Base-by-base conservation (phyloP, 2,888 invertebrate genomes). In the Drosophila longiperda region DNA sequence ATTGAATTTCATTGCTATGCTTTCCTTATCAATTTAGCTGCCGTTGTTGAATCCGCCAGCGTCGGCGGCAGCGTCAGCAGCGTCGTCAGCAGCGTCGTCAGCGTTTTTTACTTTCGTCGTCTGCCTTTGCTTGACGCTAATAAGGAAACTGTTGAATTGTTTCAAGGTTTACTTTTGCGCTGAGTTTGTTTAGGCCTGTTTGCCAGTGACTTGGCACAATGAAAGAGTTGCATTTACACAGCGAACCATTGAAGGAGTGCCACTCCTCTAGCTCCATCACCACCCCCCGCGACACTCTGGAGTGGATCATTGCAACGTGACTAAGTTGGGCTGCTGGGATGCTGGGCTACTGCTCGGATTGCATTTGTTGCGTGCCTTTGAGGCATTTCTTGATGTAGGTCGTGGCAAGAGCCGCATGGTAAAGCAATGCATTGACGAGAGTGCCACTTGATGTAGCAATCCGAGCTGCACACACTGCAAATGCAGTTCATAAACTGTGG, bases 131-230 rank as follows among this genome's bases (percentile, higher is more conserved):
- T 60, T 71, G 72, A 53, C 66, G 70, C 80, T 87, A 88, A 87
- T 89, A 83, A 89, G 90, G 86, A 88, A 87, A 83, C 80, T 72
- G 78, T 77, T 87, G 87, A 83, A 89, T 89, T 86, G 83, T 89
- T 87, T 87, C 86, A 89, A 83, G 88, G 86, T 89, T 87, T 87
- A 68, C 80, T 72, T 80, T 67, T 64, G 82, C 76, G 78, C 61
- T 61, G 57, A 72, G 89, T 87, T 89, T 89, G 80, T 71, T 83
- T 88, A 87, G 82, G 89, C 61, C 73, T 89, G 73, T 88, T 89
- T 87, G 69, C 83, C 59, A 55, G 74, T 63, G 79, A 53, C 75
- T 88, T 73, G 74, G 68, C 87, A 83, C 75, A 88, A 80, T 87
- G 85, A 86, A 83, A 88, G 89, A 85, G 87, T 85, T 78, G 89